A percentile compares a stretch with the other conserved stretches of the same genome.
These are phyloP conservation scores for Acleris cristana DNA, from an alignment of 2,888 invertebrate genomes.

Conservation along the genomic window DNA sequence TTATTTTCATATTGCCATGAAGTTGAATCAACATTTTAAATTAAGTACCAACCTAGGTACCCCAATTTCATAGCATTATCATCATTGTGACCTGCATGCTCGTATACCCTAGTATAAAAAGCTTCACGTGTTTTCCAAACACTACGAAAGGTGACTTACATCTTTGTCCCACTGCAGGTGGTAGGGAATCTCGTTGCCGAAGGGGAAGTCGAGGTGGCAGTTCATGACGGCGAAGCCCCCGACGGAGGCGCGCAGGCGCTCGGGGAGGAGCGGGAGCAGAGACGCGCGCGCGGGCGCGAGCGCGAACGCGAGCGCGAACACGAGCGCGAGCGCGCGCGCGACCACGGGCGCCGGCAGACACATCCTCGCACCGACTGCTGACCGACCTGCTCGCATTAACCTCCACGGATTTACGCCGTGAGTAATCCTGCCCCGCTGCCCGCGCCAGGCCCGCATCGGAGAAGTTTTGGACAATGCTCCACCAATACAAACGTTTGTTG, in stretches of 20 bases:
- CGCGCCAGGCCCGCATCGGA: conserved; percentile 35
- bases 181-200: conserved; percentile 92
- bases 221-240: conserved; percentile 91
- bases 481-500: too few species aligned
- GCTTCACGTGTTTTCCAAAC: too few species aligned
- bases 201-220: conserved; percentile 94
- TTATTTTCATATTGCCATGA: too few species aligned
- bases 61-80: too few species aligned
- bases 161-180: conserved; percentile 95
- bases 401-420: conserved; percentile 39
- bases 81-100: too few species aligned
- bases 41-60: too few species aligned
- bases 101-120: too few species aligned
- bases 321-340: conserved; percentile 17
- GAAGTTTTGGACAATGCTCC: conserved; percentile 20
- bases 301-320: conserved; percentile 30
- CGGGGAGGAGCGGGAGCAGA: conserved; percentile 70
- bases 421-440: conserved; percentile 29
- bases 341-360: conserved; percentile 29
- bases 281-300: conserved; percentile 45
- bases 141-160: conserved; percentile 80
- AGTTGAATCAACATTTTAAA: too few species aligned
- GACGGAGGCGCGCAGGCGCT: conserved; percentile 86
- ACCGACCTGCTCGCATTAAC: conserved; percentile 37
- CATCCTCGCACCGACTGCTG: conserved; percentile 31